Evolutionary conservation across 2,888 invertebrate species (phyloP), one percentile per base, ranked within the genome.

Genomic region (Trissolcus japonicus): DNA sequence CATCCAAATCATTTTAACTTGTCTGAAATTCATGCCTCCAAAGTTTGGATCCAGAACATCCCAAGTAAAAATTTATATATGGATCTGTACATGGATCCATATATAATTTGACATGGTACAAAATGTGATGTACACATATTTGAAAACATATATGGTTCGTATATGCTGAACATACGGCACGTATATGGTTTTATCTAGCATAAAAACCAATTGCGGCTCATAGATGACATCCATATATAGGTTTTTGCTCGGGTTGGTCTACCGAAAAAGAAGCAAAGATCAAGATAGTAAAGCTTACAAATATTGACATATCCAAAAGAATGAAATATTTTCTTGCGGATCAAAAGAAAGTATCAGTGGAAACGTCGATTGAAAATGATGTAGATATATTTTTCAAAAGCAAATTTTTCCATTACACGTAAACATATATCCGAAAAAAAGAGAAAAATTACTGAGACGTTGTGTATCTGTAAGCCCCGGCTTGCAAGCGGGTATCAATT

Each of bases 351-450:
- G 17, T 16, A 14, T 50, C 17, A 50, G 13, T 43, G 43, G 40
- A 35, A 35, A 19, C 1, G 13, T 14, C 21, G 17, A 41, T 43
- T 43, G 7, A 35, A 43, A 57, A 13, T n/a, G 46, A 46, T 7
- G 11, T n/a, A 57, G 43, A 57, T 57, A n/a, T 57, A 57, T 57
- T 59, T 59, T 14, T 14, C n/a, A n/a, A n/a, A 14, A 11, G 46
- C 11, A n/a, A 43, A 35, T 21, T 21, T 43, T 43, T 57, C 43
- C n/a, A 21, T 57, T 57, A 43, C 21, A 43, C 11, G 21, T 16
- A 43, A 21, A 11, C n/a, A n/a, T n/a, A 46, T 46, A 4, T n/a
- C 46, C 13, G 43, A 43, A 25, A 25, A n/a, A 43, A 43, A 43
- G n/a, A n/a, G n/a, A n/a, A n/a, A 43, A 43, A 43, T 43, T 43